Evolutionary conservation across 1,140 invertebrate species (phyloP).

Genomic region (Drosophila oshimai): DNA sequence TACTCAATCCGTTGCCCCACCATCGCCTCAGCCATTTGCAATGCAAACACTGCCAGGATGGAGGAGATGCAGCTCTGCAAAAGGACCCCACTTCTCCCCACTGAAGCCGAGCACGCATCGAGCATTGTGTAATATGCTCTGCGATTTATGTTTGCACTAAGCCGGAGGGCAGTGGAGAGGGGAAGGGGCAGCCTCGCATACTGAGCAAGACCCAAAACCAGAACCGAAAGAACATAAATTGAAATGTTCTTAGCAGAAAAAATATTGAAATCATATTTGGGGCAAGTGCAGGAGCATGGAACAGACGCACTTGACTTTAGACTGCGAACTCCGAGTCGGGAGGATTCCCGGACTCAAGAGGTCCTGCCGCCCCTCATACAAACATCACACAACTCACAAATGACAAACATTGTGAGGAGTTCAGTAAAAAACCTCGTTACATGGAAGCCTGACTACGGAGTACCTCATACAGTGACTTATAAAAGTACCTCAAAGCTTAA

Average conservation of each 20-base stretch:
- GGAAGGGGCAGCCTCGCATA: conserved; percentile 62
- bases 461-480: neutral
- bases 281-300: conserved; percentile 40
- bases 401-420: conserved; percentile 25
- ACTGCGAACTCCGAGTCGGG: conserved; percentile 17
- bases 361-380: conserved; percentile 8
- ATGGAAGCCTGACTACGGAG: neutral
- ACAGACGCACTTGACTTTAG: conserved; percentile 46
- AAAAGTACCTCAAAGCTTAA: too few species aligned
- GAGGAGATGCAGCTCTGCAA: conserved; percentile 6
- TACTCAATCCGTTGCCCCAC: conserved; percentile 3
- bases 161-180: conserved; percentile 6
- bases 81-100: conserved; percentile 12
- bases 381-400: conserved; percentile 36
- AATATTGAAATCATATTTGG: conserved; percentile 75
- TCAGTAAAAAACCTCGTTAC: conserved; percentile 11
- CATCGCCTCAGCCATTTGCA: conserved; percentile 33
- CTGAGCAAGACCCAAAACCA: conserved; percentile 43
- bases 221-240: conserved; percentile 68
- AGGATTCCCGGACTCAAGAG: conserved; percentile 23
- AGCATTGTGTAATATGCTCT: conserved; percentile 80
- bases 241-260: conserved; percentile 59
- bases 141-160: conserved; percentile 72
- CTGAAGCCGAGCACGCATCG: conserved; percentile 68
- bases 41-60: conserved; percentile 61